Evolutionary conservation across 2,113 vertebrate species (phyloP), one percentile per base, ranked within the genome.

Genomic region (Cinclus mexicanus): DNA sequence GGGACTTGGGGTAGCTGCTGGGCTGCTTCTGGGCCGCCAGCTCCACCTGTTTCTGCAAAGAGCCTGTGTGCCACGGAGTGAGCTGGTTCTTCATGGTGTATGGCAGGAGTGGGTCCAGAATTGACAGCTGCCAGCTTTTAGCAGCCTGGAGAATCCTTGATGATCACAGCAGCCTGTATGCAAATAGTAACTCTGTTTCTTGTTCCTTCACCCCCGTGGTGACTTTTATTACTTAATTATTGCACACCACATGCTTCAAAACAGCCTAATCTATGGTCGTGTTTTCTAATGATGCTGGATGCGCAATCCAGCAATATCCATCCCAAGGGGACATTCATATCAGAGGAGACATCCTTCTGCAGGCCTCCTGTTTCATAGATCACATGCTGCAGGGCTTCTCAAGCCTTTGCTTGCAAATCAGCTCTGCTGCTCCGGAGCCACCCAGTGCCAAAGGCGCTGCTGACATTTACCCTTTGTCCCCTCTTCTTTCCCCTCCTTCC

Each of bases 141-240:
- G 78, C 74, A n/a, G 89, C 39, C 70, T 83, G 31, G 68, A 95
- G 91, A 64, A 64, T 60, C 76, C 77, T 52, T 87, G 64, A 25
- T 17, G 33, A 83, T 91, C 76, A 42, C 0, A 46, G 83, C 39
- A 91, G 95, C 12, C 25, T n/a, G 55, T 97, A 98, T 96, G 97
- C 97, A 98, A 97, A 98, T 97, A 97, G 88, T 22, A 95, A 93
- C 89, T 97, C 94, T 96, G 94, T 93, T 95, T 79, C 96, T 76
- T 80, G 42, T 93, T 95, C 83, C 68, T 89, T 96, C 97, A 98
- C 98, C 97, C 99, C 99, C 87, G 97, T 95, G 91, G 98, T 96
- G 98, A 98, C 98, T 99, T 99, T 99, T 99, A 99, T 99, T 99
- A 98, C 99, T 99, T 99, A 98, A 99, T 99, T 99, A 99, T 98